Conservation (phyloP, 2,888 invertebrate genomes). For the Drosophila merina region DNA sequence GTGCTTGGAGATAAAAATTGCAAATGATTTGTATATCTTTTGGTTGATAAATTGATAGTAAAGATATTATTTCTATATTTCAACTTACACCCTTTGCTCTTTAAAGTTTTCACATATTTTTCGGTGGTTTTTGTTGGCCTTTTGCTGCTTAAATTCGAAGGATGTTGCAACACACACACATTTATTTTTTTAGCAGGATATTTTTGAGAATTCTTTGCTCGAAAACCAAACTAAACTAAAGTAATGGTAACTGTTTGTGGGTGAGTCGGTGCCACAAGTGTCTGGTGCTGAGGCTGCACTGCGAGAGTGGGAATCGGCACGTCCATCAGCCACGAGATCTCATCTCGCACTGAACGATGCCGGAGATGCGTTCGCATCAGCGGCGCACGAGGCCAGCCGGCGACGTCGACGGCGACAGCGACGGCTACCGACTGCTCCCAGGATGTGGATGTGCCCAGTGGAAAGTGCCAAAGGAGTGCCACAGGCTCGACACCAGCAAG, state of each 20-base stretch:
- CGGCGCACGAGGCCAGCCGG: constrained; percentile 70
- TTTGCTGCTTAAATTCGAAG: constrained; percentile 15
- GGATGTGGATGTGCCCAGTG: constrained; percentile 59
- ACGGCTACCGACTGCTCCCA: constrained; percentile 52
- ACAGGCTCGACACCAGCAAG: background rate
- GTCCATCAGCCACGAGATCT: constrained; percentile 84
- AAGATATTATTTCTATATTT: background rate
- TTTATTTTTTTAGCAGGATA: constrained; percentile 15
- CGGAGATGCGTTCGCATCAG: constrained; percentile 45
- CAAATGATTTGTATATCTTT: background rate
- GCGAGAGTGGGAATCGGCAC: constrained; percentile 75
- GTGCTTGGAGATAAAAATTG: background rate
- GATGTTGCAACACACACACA: constrained; percentile 35
- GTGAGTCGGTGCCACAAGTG: constrained; percentile 60
- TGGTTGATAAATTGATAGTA: background rate
- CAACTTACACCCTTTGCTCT: constrained; percentile 38
- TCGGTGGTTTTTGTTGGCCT: constrained; percentile 21
- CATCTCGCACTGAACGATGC: constrained; percentile 83
- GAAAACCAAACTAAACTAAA: constrained; percentile 38
- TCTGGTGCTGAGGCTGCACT: constrained; percentile 54
- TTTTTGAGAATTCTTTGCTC: constrained; percentile 13
- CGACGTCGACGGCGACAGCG: constrained; percentile 48
- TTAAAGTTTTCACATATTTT: constrained; percentile 65
- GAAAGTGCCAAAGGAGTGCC: constrained; percentile 19
- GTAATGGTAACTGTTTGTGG: constrained; percentile 3